Evolutionary conservation across 2,113 vertebrate genomes (phyloP), one percentile per base, ranked within the genome.

Genomic region (Oreochromis aureus): DNA sequence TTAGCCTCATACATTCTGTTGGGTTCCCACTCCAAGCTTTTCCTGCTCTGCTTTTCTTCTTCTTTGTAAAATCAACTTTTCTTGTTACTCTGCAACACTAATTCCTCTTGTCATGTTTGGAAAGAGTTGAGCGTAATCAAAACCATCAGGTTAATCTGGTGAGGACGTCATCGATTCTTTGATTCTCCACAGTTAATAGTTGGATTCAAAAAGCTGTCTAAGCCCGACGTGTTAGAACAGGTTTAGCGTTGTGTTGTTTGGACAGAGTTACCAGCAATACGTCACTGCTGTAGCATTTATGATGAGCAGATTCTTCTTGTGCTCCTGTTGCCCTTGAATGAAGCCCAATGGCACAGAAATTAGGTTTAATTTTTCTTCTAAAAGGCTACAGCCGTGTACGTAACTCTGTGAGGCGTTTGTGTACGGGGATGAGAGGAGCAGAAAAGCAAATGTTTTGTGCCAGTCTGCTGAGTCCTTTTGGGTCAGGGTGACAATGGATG

Each of bases 1-100:
- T 96, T 96, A 95, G 96, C 90, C 78, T 92, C 94, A 55, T 93
- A 91, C 93, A 95, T 95, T 95, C 87, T 93, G 93, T 95, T 90
- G 94, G 92, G 78, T 88, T 91, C 84, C 91, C 92, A 59, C 54
- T 22, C 80, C 86, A 84, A 87, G 90, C 91, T 91, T 90, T 92
- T 92, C 89, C 89, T 86, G 86, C 82, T 63, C 46, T 4, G 87
- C 88, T 89, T 91, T 93, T 84, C 87, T 73, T 27, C 36, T 27
- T 30, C 15, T 76, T 69, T 22, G 63, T 22, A 39, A 69, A 55
- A 90, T 81, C 69, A n/a, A 87, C 89, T 89, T 88, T 86, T 86
- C 93, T 39, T 39, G 32, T 82, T 92, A 48, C 78, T 53, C 44
- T 89, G 44, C 16, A 51, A 8, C 46, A 12, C 71, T n/a, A n/a